phyloP scores from a whole-genome alignment of 2,888 invertebrate genomes.

The Suillia variegata region DNA sequence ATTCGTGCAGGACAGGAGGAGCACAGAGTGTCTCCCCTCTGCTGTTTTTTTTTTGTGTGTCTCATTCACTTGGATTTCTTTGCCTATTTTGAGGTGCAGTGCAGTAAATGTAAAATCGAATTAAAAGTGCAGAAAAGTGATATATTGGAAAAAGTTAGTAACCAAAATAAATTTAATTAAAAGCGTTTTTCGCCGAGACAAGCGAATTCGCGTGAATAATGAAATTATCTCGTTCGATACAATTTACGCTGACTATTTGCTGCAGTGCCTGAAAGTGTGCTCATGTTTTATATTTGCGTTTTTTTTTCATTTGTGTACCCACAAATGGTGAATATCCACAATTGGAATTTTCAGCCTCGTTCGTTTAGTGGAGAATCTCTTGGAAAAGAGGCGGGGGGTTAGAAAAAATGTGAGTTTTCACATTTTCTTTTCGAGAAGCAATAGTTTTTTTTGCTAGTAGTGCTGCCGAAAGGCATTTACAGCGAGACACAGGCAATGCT shows the following conservation, averaged over 20 bases:
- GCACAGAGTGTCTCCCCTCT: too few relatives aligned
- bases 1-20: too few relatives aligned
- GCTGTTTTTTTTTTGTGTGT: too few relatives aligned
- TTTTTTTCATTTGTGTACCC: neutral
- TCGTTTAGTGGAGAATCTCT: neutral
- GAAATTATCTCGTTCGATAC: too few relatives aligned
- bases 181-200: neutral
- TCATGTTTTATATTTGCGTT: neutral
- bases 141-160: neutral
- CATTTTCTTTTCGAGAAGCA: too few relatives aligned
- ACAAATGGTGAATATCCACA: neutral
- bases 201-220: neutral
- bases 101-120: neutral
- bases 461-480: too few relatives aligned
- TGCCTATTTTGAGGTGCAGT: constrained; percentile 18
- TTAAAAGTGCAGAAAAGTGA: neutral
- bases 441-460: constrained; percentile 3
- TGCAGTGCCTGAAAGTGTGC: neutral
- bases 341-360: too few relatives aligned
- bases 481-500: neutral
- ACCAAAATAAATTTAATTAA: neutral
- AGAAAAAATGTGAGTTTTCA: constrained; percentile 6
- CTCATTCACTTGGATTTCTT: too few relatives aligned
- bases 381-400: neutral
- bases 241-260: too few relatives aligned